A percentile compares a stretch with the other conserved stretches of the same genome.
phyloP scores from a whole-genome alignment of 2,113 vertebrate species.

The Panthera uncia region DNA sequence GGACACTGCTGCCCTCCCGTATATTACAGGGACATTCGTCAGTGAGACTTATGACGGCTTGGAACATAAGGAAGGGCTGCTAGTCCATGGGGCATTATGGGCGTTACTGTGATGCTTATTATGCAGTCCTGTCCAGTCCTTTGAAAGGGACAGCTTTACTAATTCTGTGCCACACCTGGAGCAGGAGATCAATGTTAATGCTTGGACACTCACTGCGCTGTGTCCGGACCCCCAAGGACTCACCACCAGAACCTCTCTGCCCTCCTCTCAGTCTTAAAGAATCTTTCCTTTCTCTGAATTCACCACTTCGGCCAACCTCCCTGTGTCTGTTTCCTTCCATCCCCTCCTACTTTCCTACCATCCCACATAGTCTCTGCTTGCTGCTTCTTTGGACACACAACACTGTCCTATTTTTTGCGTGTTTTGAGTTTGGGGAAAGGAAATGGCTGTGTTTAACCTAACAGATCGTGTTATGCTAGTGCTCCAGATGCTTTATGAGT shows the following conservation, averaged over 20 bases:
- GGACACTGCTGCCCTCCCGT: background rate
- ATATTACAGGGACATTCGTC: accelerated
- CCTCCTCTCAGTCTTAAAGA: background rate
- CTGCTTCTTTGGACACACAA: background rate
- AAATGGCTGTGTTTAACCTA: background rate
- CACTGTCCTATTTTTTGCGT: background rate
- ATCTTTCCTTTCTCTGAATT: background rate
- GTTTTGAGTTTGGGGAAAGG: background rate
- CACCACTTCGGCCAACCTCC: background rate
- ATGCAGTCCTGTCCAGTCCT: background rate
- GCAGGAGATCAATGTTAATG: background rate
- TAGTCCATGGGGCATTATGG: background rate
- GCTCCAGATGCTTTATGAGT: background rate
- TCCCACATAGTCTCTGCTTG: background rate
- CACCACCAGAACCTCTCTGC: accelerated
- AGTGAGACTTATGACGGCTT: background rate
- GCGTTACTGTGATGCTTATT: background rate
- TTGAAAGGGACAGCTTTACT: background rate
- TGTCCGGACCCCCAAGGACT: background rate
- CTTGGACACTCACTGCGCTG: background rate
- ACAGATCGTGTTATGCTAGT: background rate
- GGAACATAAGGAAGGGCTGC: background rate
- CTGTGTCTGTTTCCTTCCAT: background rate
- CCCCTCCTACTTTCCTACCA: background rate
- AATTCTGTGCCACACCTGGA: background rate